Base-by-base conservation (phyloP, 2,113 vertebrate species). In the Serilophus lunatus region DNA sequence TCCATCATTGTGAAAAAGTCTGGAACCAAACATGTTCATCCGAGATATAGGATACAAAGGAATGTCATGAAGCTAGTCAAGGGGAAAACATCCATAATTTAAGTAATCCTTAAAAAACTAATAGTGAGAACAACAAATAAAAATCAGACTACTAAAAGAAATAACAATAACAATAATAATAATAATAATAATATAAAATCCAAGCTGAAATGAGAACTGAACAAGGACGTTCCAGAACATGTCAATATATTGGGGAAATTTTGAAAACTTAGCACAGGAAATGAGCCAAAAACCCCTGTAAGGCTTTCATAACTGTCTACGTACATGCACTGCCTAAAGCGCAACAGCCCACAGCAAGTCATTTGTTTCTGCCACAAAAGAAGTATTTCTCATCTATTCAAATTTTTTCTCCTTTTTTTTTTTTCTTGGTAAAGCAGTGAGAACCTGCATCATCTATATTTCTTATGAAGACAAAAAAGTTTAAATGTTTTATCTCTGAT, bases 321-420 rank as follows among this genome's bases (percentile, higher is more conserved):
- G 45, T 70, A 49, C 25, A 31, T 42, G 38, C 33, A 82, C 26
- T 82, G n/a, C 72, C 64, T 59, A 31, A 22, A 75, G 51, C 56
- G 44, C n/a, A 87, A 26, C 33, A 70, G 44, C 74, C 56, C 35
- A 63, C 25, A 82, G 61, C 35, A 66, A 79, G 57, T 74, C 10
- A 71, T 94, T 92, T 89, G 36, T 93, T 89, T 71, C 13, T 10
- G 13, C 35, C 78, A 59, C 42, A 69, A 56, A n/a, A 70, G 24
- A 69, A 72, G 31, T 11, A 40, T 12, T 53, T 94, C 45, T 86
- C 59, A 61, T 70, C 40, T 72, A 44, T 60, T 76, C 8, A 42
- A 9, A 11, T 23, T 26, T 47, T 12, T 0, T 47, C 15, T 7
- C 8, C 7, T 44, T 78, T 33, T 44, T 24, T 33, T 5, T 4